Percentiles rank a stretch among this genome's conserved stretches.
phyloP scores from a whole-genome alignment of 2,888 invertebrate genomes.

The Agrilus mali region DNA sequence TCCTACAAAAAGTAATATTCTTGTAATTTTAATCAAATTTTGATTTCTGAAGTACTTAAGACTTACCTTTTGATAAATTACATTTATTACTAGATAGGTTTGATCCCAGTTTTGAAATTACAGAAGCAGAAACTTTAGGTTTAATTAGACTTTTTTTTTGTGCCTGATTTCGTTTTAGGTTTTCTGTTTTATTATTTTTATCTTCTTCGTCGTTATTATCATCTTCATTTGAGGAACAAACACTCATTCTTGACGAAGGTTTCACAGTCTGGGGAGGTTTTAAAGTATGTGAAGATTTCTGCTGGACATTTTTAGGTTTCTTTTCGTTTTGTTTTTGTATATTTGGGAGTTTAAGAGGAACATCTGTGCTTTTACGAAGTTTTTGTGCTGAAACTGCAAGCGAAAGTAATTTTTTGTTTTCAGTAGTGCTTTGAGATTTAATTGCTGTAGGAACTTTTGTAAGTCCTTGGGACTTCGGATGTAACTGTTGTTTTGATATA shows the following conservation, averaged over 20 bases:
- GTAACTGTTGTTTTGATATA: no score
- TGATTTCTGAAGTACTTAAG: conserved; percentile 12
- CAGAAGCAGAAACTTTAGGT: conserved; percentile 49
- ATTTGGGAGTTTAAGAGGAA: no score
- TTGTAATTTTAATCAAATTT: conserved; percentile 10
- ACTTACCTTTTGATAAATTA: conserved; percentile 18
- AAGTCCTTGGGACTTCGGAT: no score
- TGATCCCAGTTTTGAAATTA: conserved; percentile 38
- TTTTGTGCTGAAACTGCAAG: conserved; percentile 22
- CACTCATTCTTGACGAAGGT: conserved; percentile 27
- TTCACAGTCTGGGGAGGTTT: conserved; percentile 13
- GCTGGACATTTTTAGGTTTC: conserved; percentile 13
- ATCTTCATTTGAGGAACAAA: conserved; percentile 24
- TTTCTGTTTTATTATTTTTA: conserved; percentile 27
- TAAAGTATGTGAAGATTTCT: conserved; percentile 13
- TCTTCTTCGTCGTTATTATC: conserved; percentile 19
- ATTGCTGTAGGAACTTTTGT: conserved; percentile 15
- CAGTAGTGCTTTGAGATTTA: conserved; percentile 23
- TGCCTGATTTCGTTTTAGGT: conserved; percentile 30
- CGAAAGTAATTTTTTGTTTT: conserved; percentile 22
- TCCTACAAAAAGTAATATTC: conserved; percentile 10
- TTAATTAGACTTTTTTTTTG: conserved; percentile 44
- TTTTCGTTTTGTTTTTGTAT: conserved; percentile 5
- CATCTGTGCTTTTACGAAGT: conserved; percentile 24
- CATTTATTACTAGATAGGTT: conserved; percentile 30